Conservation (phyloP, 2,888 invertebrate species). For the Cartodere bifasciata region DNA sequence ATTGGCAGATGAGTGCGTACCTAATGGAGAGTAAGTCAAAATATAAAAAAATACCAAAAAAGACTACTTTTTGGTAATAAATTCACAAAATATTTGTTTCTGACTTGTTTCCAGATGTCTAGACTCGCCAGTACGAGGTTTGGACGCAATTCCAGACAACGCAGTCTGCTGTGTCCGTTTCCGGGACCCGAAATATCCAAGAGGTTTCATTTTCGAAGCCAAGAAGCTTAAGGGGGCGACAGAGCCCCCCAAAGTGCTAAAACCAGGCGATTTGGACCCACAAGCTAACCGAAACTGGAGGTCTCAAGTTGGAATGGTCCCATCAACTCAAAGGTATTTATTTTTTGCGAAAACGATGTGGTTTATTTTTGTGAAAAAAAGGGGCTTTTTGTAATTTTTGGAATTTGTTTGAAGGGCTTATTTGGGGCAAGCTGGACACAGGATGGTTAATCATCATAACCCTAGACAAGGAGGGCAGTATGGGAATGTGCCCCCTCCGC, state of each 20-base stretch:
- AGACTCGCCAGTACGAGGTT: conserved; percentile 57
- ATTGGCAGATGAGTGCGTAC: conserved; percentile 56
- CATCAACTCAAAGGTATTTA: conserved; percentile 29
- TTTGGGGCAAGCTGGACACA: conserved; percentile 57
- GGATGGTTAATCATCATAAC: conserved; percentile 54
- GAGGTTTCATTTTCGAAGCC: conserved; percentile 68
- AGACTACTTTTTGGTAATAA: background rate
- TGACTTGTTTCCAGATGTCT: conserved; percentile 38
- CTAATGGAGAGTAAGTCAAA: conserved; percentile 51
- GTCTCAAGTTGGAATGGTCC: conserved; percentile 56
- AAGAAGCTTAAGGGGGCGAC: conserved; percentile 49
- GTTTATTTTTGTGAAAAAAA: conserved; percentile 2
- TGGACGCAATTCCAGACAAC: conserved; percentile 48
- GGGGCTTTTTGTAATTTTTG: background rate
- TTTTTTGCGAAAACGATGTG: conserved; percentile 4
- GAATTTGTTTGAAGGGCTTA: conserved; percentile 38
- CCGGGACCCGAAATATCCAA: conserved; percentile 65
- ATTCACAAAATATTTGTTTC: background rate
- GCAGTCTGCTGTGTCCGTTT: conserved; percentile 53
- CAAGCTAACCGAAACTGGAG: conserved; percentile 58
- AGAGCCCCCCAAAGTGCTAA: conserved; percentile 64
- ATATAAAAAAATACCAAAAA: background rate
- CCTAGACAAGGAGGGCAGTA: conserved; percentile 17
- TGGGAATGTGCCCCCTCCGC: conserved; percentile 24
- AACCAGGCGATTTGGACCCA: conserved; percentile 58